Conservation (phyloP, 2,888 invertebrate genomes). For the Coelinius sp. region DNA sequence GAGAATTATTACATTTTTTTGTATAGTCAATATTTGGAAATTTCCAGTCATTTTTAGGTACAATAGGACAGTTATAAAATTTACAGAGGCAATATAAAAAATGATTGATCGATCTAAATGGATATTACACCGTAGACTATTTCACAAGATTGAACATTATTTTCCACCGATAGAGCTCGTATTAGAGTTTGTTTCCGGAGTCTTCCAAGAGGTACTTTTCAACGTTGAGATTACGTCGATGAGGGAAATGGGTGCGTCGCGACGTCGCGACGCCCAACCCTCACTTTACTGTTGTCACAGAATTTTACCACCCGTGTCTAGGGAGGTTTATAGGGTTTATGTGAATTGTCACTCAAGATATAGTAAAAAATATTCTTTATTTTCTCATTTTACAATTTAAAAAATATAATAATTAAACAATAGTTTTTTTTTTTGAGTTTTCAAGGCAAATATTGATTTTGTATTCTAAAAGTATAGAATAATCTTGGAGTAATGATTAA, state of each 20-base stretch:
- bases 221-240: slow-evolving; percentile 40
- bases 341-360: background rate
- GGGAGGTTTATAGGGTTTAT: background rate
- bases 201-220: slow-evolving; percentile 41
- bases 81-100: slow-evolving; percentile 5
- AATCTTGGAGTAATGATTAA: background rate
- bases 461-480: background rate
- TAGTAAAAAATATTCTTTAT: background rate
- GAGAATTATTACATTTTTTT: background rate
- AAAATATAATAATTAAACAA: background rate
- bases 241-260: slow-evolving; percentile 50
- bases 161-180: background rate
- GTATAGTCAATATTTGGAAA: background rate
- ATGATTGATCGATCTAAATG: slow-evolving; percentile 17
- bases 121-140: slow-evolving; percentile 1
- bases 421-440: background rate
- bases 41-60: too few species aligned
- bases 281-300: background rate
- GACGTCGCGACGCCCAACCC: slow-evolving; percentile 50
- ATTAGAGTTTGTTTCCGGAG: slow-evolving; percentile 44
- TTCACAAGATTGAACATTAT: slow-evolving; percentile 9
- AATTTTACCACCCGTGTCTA: background rate
- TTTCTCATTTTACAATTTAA: background rate
- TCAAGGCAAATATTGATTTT: too few species aligned
- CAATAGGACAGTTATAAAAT: background rate